phyloP scores from a whole-genome alignment of 2,888 invertebrate species.

The Microplitis deprimator region DNA sequence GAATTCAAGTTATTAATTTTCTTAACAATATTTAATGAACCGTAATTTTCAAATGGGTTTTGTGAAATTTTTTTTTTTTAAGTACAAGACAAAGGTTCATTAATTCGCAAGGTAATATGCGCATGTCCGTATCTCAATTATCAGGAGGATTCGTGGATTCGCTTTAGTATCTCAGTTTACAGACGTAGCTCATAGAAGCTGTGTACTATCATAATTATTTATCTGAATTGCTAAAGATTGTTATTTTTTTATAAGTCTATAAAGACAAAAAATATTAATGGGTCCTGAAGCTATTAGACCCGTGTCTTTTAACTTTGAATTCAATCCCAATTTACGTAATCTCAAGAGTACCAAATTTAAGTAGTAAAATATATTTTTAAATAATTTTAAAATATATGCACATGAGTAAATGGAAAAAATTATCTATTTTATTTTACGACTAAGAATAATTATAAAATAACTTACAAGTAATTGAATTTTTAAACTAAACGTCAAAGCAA shows the following conservation, averaged over 20 bases:
- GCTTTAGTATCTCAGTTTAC: neutral
- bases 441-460: neutral
- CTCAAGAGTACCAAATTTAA: slow-evolving; percentile 64
- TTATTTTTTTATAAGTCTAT: no score
- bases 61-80: no score
- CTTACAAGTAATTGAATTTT: neutral
- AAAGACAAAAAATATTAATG: slow-evolving; percentile 57
- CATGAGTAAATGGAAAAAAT: no score
- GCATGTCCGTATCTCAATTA: neutral
- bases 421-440: neutral
- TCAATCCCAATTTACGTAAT: slow-evolving; percentile 60
- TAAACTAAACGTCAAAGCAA: neutral
- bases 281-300: slow-evolving; percentile 61
- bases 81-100: neutral
- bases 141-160: neutral
- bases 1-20: no score
- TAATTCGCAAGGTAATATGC: neutral
- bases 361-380: slow-evolving; percentile 54
- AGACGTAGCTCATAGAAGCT: neutral
- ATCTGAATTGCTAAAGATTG: no score
- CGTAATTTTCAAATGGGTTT: no score
- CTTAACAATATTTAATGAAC: no score
- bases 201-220: no score
- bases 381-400: neutral
- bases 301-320: slow-evolving; percentile 59